These are phyloP conservation scores for Distichodus sexfasciatus DNA, from an alignment of 2,797 vertebrate species.

Conservation along the genomic window DNA sequence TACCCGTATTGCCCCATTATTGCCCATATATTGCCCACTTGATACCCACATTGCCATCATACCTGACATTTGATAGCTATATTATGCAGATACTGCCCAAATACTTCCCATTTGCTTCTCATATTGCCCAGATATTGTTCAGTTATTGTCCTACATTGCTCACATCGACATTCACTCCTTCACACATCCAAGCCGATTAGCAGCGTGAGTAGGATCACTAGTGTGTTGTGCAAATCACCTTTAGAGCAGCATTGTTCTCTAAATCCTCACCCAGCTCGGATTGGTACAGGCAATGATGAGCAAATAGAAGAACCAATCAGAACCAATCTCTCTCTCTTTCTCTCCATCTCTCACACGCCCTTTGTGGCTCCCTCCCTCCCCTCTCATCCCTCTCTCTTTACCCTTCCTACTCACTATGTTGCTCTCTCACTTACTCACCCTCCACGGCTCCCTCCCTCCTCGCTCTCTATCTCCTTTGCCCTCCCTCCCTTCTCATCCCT, in stretches of 20 bases:
- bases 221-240: constrained; percentile 66
- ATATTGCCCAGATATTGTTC: too few species aligned
- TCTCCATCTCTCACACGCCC: constrained; percentile 2
- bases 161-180: too few species aligned
- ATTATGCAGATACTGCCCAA: too few species aligned
- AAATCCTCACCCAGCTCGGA: constrained; percentile 65
- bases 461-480: background rate
- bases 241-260: constrained; percentile 65
- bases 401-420: background rate
- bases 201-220: constrained; percentile 61
- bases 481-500: too few species aligned
- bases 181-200: constrained; percentile 68
- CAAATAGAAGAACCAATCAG: constrained; percentile 21
- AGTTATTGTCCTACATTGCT: too few species aligned
- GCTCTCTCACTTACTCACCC: background rate
- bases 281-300: constrained; percentile 58
- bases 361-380: constrained; percentile 8
- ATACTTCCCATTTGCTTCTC: too few species aligned
- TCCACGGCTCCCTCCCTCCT: background rate
- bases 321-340: constrained; percentile 9
- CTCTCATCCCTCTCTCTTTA: background rate
- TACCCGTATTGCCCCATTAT: too few species aligned
- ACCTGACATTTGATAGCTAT: too few species aligned
- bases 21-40: too few species aligned
- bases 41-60: too few species aligned